Evolutionary conservation across 2,113 vertebrate species (phyloP).

Genomic region (Saimiri boliviensis): DNA sequence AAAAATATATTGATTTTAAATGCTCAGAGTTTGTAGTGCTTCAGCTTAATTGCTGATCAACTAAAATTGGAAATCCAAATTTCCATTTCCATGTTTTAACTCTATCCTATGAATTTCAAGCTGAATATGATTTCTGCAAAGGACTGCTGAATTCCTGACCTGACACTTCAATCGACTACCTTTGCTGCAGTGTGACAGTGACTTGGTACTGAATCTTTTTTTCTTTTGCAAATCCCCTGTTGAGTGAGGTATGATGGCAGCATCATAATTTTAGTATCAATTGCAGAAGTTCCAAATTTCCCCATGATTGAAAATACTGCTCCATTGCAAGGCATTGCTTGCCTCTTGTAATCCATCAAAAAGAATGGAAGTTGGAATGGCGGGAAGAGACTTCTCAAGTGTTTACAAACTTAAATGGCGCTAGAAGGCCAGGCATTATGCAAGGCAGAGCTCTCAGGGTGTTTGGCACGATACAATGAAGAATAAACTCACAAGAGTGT

Average conservation of each 20-base stretch:
- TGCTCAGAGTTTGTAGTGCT: background rate
- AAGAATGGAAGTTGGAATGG: conserved; percentile 43
- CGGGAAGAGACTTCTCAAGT: conserved; percentile 55
- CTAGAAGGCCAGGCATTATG: conserved; percentile 47
- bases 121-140: background rate
- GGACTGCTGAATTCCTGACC: conserved; percentile 46
- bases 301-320: conserved; percentile 67
- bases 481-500: background rate
- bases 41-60: conserved; percentile 40
- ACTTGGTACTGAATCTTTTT: conserved; percentile 36
- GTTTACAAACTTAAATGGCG: conserved; percentile 58
- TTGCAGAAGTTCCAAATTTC: conserved; percentile 67
- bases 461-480: background rate
- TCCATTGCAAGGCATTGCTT: conserved; percentile 44
- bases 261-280: conserved; percentile 70
- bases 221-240: conserved; percentile 60
- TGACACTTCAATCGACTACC: conserved; percentile 8
- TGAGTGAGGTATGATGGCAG: conserved; percentile 44
- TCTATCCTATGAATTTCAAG: background rate
- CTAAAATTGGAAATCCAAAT: background rate
- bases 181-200: conserved; percentile 51
- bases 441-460: conserved; percentile 52
- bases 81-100: conserved; percentile 7
- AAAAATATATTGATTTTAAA: conserved; percentile 4
- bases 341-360: conserved; percentile 64